Conservation (phyloP, 2,888 invertebrate genomes). For the Pammene fasciana region DNA sequence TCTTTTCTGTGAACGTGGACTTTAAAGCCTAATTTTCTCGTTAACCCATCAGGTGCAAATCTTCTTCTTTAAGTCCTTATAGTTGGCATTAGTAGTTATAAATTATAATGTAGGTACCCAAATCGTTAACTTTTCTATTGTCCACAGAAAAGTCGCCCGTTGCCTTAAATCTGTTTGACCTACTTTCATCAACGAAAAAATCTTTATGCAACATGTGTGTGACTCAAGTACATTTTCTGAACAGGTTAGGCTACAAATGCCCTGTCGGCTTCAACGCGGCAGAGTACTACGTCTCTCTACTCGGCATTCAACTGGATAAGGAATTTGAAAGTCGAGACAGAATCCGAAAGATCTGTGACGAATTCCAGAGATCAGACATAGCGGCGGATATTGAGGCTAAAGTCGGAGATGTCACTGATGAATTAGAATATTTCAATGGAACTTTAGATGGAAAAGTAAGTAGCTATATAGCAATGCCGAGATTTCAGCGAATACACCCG, state of each 20-base stretch:
- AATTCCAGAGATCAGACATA: slow-evolving; percentile 78
- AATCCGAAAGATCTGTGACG: slow-evolving; percentile 81
- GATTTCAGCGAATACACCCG: too few species aligned
- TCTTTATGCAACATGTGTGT: background rate
- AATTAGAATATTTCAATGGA: slow-evolving; percentile 73
- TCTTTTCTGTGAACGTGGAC: too few species aligned
- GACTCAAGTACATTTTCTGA: background rate
- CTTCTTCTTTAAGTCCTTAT: too few species aligned
- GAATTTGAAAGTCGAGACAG: slow-evolving; percentile 72
- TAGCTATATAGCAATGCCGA: background rate
- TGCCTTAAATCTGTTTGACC: too few species aligned
- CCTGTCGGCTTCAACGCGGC: slow-evolving; percentile 93
- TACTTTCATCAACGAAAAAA: too few species aligned
- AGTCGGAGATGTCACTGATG: slow-evolving; percentile 72
- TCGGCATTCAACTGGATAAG: slow-evolving; percentile 74
- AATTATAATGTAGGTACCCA: too few species aligned
- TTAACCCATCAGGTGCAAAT: too few species aligned
- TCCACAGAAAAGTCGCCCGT: too few species aligned
- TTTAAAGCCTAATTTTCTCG: too few species aligned
- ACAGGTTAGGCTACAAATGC: slow-evolving; percentile 85
- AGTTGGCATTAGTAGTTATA: too few species aligned
- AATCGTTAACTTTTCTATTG: too few species aligned
- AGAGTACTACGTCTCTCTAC: slow-evolving; percentile 89
- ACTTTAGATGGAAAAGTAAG: slow-evolving; percentile 65
- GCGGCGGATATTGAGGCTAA: slow-evolving; percentile 66